These are phyloP conservation scores for Pampusana beccarii DNA, from an alignment of 2,113 vertebrate species.

Conservation along the genomic window DNA sequence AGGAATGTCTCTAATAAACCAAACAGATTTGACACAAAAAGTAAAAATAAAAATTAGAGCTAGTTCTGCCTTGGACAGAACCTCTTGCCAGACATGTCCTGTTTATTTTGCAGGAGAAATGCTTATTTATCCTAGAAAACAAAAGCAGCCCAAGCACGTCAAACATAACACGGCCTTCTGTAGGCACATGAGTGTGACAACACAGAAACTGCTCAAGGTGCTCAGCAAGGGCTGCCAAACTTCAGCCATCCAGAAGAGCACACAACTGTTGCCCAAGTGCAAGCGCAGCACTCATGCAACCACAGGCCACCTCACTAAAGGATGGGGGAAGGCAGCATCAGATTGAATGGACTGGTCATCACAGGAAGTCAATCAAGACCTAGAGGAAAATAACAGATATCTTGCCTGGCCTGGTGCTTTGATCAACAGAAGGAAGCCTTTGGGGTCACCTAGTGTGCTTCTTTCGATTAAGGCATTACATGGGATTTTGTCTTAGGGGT, in stretches of 20 bases:
- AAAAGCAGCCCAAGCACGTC: not conserved
- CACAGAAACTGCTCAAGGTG: not conserved
- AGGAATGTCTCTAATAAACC: not conserved
- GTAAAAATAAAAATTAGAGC: not conserved
- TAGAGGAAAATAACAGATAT: not conserved
- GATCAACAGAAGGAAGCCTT: not conserved
- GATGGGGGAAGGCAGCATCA: not conserved
- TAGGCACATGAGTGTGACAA: not conserved
- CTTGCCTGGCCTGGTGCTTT: not conserved
- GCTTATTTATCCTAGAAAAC: not conserved
- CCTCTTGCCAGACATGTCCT: not conserved
- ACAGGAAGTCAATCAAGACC: not conserved
- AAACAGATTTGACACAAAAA: not conserved
- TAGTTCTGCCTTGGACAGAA: not conserved
- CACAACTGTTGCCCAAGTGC: not conserved
- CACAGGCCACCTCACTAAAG: not conserved
- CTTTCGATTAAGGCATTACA: not conserved
- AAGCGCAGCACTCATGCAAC: fast-evolving
- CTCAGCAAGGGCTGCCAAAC: not conserved
- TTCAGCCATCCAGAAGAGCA: not conserved
- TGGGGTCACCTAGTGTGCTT: not conserved
- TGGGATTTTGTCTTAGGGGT: not conserved
- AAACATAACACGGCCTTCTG: not conserved
- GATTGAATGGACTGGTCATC: not conserved
- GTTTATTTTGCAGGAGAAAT: not conserved